Evolutionary conservation across 2,888 invertebrate genomes (phyloP).

Genomic region (Netelia melanura): DNA sequence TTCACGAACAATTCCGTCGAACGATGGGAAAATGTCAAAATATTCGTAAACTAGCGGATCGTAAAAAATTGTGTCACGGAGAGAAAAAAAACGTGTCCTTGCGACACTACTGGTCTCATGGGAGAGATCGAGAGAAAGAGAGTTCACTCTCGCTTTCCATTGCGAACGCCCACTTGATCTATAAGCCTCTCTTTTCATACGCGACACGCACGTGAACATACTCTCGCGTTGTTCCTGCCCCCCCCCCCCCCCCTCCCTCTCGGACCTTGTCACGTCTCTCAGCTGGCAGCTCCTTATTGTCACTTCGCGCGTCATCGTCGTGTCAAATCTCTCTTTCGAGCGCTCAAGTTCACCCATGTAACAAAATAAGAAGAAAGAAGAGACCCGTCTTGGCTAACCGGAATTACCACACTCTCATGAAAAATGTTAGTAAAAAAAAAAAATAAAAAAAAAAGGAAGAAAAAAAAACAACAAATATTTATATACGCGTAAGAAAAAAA

Average conservation of each 20-base stretch:
- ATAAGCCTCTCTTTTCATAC: conserved; percentile 12
- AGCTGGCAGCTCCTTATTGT: neutral
- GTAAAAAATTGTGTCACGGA: neutral
- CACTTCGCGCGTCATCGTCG: conserved; percentile 21
- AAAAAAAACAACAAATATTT: neutral
- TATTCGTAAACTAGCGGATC: neutral
- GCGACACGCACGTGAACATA: neutral
- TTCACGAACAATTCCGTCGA: no score
- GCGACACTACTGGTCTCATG: conserved; percentile 43
- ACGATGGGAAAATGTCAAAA: no score
- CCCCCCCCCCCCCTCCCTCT: neutral
- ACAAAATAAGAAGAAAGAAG: conserved; percentile 7
- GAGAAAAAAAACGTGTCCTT: conserved; percentile 43
- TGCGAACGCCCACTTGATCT: conserved; percentile 33
- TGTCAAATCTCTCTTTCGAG: conserved; percentile 25
- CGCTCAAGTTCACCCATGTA: conserved; percentile 21
- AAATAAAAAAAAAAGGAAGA: neutral
- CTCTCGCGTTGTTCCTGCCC: neutral
- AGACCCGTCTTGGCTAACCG: neutral
- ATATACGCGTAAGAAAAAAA: neutral
- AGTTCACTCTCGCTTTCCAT: conserved; percentile 59
- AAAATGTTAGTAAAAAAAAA: neutral
- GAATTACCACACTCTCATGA: neutral
- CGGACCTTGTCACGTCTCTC: neutral
- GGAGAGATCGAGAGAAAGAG: neutral